Conservation (phyloP, 2,888 invertebrate species). For the Polymixis lichenea region DNA sequence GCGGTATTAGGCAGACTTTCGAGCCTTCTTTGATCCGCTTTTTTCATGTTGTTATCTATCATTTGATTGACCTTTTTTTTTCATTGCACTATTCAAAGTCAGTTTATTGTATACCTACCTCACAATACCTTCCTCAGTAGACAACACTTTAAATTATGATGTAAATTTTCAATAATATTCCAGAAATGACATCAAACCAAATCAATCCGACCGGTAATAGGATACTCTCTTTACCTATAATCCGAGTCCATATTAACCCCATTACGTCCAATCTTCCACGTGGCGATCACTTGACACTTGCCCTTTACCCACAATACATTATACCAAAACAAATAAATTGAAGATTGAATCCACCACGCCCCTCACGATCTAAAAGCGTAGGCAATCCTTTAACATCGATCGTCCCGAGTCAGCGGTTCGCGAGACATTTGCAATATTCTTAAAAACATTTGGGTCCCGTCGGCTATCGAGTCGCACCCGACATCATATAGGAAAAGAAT, state of each 20-base stretch:
- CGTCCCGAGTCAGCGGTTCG: conserved; percentile 78
- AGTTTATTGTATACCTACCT: neutral
- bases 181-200: neutral
- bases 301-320: conserved; percentile 62
- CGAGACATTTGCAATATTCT: conserved; percentile 85
- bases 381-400: conserved; percentile 84
- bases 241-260: conserved; percentile 9
- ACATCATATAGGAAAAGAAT: conserved; percentile 77
- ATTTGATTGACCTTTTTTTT: neutral
- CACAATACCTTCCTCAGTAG: accelerated
- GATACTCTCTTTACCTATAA: neutral
- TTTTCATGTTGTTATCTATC: neutral
- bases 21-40: neutral
- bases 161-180: neutral
- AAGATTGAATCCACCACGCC: conserved; percentile 72
- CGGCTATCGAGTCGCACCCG: conserved; percentile 73
- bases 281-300: conserved; percentile 55
- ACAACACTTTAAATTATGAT: neutral
- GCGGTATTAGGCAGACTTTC: conserved; percentile 16
- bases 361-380: conserved; percentile 75
- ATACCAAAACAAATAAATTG: conserved; percentile 70
- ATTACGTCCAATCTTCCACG: conserved; percentile 28
- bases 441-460: conserved; percentile 82
- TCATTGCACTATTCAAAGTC: neutral
- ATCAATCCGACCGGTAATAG: neutral